Base-by-base conservation (phyloP, 2,797 vertebrate genomes). In the Danio choprae region DNA sequence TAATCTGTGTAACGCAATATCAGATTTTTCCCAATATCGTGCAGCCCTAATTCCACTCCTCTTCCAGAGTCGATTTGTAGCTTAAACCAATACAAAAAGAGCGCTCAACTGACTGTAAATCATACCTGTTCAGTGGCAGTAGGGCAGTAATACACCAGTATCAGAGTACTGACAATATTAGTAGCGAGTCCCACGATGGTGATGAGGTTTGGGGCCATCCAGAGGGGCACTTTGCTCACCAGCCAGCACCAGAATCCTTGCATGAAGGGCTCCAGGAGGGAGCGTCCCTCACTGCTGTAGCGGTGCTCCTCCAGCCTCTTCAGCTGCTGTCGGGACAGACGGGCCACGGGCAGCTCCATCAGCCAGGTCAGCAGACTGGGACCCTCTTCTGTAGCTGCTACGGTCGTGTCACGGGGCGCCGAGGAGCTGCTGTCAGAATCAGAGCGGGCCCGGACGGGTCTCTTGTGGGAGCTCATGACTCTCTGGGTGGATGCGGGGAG, bases 171-270 rank as follows among this genome's bases (percentile, higher is more conserved):
- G 89, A 95, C 93, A 89, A 97, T 95, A 83, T 99, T 99, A 89
- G 96, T 95, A 71, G 93, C 92, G 83, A 99, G 95, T 92, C 98
- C 98, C 1, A 97, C 88, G 85, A 98, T 93, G 88, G 98, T 99
- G 93, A 99, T 99, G 83, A 98, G 94, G 90, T 99, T 99, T 0
- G 98, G 98, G 6, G 98, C 97, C 41, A 99, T 96, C 97, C 97
- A 98, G 74, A 95, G 88, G 0, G 98, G 98, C 43, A 98, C 94
- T 67, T 93, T 93, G 77, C 90, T 91, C 67, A 99, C 96, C 85
- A 99, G 87, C 97, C 98, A 98, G 79, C 98, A 97, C 97, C 97
- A 96, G 87, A 94, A 96, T 0, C 92, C 90, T 81, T 96, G 95
- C 95, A 96, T 95, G 43, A 94, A 71, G 5, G 94, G 93, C 65